These are phyloP conservation scores for Euthynnus affinis DNA, from an alignment of 2,797 vertebrate species.

Conservation along the genomic window DNA sequence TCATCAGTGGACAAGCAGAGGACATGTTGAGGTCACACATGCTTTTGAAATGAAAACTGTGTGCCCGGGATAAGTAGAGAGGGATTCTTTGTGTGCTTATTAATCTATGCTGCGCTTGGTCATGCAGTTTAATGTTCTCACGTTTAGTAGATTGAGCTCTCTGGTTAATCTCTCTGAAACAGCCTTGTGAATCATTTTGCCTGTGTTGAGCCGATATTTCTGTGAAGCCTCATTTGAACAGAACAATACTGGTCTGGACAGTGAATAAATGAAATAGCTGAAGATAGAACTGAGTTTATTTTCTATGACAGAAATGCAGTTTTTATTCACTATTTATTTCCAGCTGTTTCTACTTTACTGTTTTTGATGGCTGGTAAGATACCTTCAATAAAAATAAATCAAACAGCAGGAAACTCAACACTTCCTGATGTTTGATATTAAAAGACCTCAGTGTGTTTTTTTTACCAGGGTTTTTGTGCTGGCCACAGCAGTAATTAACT, in stretches of 20 bases:
- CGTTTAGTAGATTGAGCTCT: background rate
- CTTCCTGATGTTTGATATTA: too few species aligned
- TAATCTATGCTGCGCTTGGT: background rate
- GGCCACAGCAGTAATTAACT: too few species aligned
- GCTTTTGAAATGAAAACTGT: conserved; percentile 11
- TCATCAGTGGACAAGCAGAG: background rate
- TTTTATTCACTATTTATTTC: background rate
- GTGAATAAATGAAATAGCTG: background rate
- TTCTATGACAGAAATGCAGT: background rate
- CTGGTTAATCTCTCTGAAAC: background rate
- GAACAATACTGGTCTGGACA: too few species aligned
- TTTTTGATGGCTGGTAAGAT: too few species aligned
- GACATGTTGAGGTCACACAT: background rate
- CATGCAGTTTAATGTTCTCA: background rate
- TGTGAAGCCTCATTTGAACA: background rate
- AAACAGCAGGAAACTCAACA: background rate
- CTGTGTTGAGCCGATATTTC: background rate
- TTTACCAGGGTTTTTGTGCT: too few species aligned
- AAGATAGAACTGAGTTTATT: background rate
- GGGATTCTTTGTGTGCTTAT: background rate
- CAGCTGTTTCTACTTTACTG: background rate
- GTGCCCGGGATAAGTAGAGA: background rate
- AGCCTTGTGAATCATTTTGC: background rate
- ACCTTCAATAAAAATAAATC: too few species aligned
- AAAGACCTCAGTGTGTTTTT: too few species aligned